A percentile compares a stretch with the other conserved stretches of the same genome.
These are phyloP conservation scores for Muscina levida DNA, from an alignment of 2,888 invertebrate species.

Conservation along the genomic window DNA sequence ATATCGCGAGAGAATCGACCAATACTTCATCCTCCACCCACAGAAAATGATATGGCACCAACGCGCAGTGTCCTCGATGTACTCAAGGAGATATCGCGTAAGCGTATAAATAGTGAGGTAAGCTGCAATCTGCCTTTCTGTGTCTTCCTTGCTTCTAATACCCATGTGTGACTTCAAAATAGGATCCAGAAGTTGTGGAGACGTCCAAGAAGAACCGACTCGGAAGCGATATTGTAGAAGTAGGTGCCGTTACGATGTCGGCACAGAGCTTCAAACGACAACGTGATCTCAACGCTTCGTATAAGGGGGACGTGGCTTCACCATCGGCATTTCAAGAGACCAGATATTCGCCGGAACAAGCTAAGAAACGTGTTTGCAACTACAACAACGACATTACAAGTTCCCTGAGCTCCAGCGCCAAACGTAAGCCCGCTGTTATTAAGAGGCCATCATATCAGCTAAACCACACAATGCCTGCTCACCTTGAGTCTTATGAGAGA, in stretches of 20 bases:
- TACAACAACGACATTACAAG: conserved; percentile 78
- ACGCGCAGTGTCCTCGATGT: conserved; percentile 82
- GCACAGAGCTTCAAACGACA: conserved; percentile 72
- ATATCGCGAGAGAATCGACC: conserved; percentile 77
- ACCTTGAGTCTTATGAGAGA: conserved; percentile 47
- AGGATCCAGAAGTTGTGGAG: conserved; percentile 72
- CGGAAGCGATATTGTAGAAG: conserved; percentile 68
- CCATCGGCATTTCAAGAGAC: conserved; percentile 1
- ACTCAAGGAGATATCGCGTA: conserved; percentile 82
- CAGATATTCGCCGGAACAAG: conserved; percentile 74
- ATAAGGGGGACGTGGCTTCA: conserved; percentile 38
- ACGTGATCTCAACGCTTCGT: conserved; percentile 69
- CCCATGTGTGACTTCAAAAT: neutral
- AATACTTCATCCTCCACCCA: conserved; percentile 75
- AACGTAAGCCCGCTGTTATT: conserved; percentile 71
- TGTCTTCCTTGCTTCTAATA: neutral
- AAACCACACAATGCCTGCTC: conserved; percentile 45
- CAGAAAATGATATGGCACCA: conserved; percentile 77
- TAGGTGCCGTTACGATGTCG: conserved; percentile 7
- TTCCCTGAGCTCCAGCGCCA: conserved; percentile 78
- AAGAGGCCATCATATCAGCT: conserved; percentile 32
- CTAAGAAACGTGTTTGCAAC: conserved; percentile 76
- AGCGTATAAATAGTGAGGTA: conserved; percentile 81
- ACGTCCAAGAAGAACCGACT: conserved; percentile 74
- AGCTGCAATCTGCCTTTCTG: conserved; percentile 52